These are phyloP conservation scores for Helarctos malayanus DNA, from an alignment of 2,797 vertebrate species.

Conservation along the genomic window DNA sequence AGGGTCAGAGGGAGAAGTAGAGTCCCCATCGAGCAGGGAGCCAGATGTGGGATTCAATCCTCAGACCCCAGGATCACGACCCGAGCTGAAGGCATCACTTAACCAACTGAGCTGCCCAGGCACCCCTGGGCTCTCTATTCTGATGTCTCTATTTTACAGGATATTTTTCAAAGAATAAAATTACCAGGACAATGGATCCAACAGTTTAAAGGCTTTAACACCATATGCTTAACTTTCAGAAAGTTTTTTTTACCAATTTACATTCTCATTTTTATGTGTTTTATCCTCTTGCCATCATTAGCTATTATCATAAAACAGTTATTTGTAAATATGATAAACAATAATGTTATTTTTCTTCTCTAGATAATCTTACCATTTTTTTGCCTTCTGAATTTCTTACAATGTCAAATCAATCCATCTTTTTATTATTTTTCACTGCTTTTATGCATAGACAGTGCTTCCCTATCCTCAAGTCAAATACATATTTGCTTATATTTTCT, in stretches of 20 bases:
- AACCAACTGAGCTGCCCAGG: too few species aligned
- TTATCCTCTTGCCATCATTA: conserved; percentile 9
- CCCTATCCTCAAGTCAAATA: not conserved
- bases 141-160: conserved; percentile 1
- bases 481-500: not conserved
- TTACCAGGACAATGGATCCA: not conserved
- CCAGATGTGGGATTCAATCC: too few species aligned
- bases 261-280: not conserved
- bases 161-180: not conserved
- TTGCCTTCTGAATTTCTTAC: not conserved
- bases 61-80: too few species aligned
- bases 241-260: not conserved
- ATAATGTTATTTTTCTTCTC: not conserved
- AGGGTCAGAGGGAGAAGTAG: too few species aligned
- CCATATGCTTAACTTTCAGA: not conserved
- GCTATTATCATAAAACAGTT: not conserved
- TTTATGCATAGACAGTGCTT: not conserved
- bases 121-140: not conserved
- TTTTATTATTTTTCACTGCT: not conserved
- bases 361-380: not conserved
- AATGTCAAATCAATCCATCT: not conserved
- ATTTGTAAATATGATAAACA: not conserved
- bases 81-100: too few species aligned
- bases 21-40: too few species aligned
- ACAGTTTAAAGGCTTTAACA: conserved; percentile 21